Evolutionary conservation across 2,888 invertebrate species (phyloP).

Genomic region (Apomyelois bistriatella): DNA sequence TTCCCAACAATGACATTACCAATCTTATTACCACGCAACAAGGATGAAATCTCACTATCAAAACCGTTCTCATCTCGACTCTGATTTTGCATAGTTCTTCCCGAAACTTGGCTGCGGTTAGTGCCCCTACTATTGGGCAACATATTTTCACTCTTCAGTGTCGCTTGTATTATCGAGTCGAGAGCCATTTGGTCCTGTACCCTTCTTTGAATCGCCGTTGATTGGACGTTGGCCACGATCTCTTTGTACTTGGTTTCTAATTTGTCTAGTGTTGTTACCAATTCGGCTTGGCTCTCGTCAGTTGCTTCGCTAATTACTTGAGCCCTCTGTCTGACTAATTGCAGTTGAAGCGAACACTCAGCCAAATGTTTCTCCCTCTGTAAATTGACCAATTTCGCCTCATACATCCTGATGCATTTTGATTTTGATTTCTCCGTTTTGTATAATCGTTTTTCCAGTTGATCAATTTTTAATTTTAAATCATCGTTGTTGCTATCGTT

Average conservation of each 20-base stretch:
- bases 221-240: constrained; percentile 64
- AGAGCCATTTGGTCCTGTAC: constrained; percentile 64
- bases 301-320: constrained; percentile 55
- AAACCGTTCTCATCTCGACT: constrained; percentile 35
- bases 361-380: constrained; percentile 61
- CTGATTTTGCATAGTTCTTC: constrained; percentile 38
- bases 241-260: constrained; percentile 66
- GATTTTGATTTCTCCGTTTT: constrained; percentile 57
- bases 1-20: constrained; percentile 38
- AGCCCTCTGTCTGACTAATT: constrained; percentile 57
- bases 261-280: constrained; percentile 52
- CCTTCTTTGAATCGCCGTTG: constrained; percentile 63
- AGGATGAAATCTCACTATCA: constrained; percentile 42
- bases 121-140: constrained; percentile 22
- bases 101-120: constrained; percentile 34
- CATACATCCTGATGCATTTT: constrained; percentile 48
- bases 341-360: constrained; percentile 61
- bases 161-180: constrained; percentile 57
- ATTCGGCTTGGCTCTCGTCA: constrained; percentile 55
- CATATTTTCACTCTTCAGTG: constrained; percentile 35
- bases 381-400: constrained; percentile 51
- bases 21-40: constrained; percentile 44
- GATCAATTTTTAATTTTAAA: constrained; percentile 36
- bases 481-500: constrained; percentile 29
- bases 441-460: constrained; percentile 56